phyloP scores from a whole-genome alignment of 2,113 vertebrate genomes.

The Cephalopterus ornatus region DNA sequence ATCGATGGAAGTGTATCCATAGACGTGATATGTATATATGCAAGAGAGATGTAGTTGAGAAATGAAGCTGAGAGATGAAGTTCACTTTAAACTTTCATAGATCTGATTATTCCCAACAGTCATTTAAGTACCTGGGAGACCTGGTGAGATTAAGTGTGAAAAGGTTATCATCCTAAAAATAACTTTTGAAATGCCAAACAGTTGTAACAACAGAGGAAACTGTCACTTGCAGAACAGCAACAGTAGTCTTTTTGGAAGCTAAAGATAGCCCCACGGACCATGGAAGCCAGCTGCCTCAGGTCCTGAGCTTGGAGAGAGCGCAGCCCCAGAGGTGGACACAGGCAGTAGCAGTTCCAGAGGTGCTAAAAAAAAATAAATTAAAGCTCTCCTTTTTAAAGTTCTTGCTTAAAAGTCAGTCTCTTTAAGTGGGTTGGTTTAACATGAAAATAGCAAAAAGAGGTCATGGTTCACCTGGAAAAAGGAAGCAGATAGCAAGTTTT shows the following conservation, averaged over 20 bases:
- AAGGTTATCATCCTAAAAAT: slow-evolving; percentile 24
- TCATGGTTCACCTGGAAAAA: not conserved
- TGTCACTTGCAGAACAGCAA: not conserved
- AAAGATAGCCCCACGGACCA: not conserved
- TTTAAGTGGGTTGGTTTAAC: not conserved
- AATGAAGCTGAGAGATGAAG: not conserved
- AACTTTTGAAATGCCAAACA: not conserved
- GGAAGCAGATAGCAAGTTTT: not conserved
- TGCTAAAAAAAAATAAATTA: not conserved
- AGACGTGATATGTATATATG: not conserved
- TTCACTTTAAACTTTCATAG: not conserved
- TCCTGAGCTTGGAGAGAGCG: not conserved
- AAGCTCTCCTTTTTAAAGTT: not conserved
- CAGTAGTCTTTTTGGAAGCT: not conserved
- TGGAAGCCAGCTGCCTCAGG: not conserved
- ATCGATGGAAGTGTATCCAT: not conserved
- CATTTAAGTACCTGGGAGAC: not conserved
- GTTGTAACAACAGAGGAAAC: not conserved
- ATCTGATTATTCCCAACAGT: not conserved
- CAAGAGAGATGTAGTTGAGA: not conserved
- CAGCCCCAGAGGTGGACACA: not conserved
- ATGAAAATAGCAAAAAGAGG: not conserved
- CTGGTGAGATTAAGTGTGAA: not conserved
- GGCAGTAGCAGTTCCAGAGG: not conserved
- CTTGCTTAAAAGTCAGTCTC: not conserved